Conservation (phyloP, 2,888 invertebrate genomes). For the Polydrusus pterygomalis region DNA sequence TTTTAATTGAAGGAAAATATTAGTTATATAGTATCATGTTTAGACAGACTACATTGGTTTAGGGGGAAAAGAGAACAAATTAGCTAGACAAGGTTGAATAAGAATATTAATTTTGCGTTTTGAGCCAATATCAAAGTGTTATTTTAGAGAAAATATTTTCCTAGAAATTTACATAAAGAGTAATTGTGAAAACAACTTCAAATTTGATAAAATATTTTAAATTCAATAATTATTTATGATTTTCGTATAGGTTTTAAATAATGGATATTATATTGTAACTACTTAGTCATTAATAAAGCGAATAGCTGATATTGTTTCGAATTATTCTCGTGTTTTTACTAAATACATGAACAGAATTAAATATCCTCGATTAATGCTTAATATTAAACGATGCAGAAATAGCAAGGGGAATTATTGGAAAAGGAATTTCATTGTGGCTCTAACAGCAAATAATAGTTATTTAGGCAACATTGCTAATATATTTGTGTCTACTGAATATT, state of each 20-base stretch:
- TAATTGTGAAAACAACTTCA: neutral
- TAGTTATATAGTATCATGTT: neutral
- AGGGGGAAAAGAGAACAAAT: neutral
- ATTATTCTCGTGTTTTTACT: neutral
- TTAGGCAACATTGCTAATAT: neutral
- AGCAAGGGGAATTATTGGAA: neutral
- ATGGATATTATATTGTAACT: neutral
- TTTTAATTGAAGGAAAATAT: neutral
- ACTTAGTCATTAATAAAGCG: neutral
- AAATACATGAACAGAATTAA: constrained; percentile 2
- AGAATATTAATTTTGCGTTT: no score
- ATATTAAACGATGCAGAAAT: constrained; percentile 2
- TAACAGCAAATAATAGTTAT: neutral
- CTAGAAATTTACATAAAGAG: no score
- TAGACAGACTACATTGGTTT: neutral
- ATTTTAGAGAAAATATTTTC: no score
- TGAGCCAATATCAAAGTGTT: no score
- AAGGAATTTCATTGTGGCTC: neutral
- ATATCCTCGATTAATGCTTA: constrained; percentile 11
- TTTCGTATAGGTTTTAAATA: neutral
- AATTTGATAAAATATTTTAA: no score
- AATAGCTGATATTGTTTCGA: neutral
- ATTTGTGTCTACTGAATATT: neutral
- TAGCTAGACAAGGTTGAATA: no score
- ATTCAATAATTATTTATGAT: neutral